Base-by-base conservation (phyloP, 1,140 invertebrate genomes). In the Laupala kohalensis region DNA sequence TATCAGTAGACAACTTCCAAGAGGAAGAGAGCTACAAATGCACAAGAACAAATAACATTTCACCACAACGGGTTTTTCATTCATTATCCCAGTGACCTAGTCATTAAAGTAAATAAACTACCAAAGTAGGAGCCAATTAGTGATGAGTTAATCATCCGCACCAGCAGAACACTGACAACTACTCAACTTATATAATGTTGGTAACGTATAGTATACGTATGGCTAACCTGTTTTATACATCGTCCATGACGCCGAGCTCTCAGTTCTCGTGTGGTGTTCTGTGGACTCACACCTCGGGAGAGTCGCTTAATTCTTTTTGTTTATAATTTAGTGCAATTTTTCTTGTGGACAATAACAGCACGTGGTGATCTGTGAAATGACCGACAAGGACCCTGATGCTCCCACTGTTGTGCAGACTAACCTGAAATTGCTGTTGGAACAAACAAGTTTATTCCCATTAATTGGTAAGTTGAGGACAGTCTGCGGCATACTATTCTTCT, bases 311-410 rank as follows among this genome's bases (percentile, higher is more conserved):
- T 53, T 53, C 9, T 66, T 66, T 68, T 68, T 28, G 25, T 19
- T n/a, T 25, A n/a, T 15, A 9, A n/a, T 26, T 28, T 28, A 13
- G 24, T 28, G 13, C 12, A 19, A 15, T 19, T n/a, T 27, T 68
- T 68, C 27, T 15, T 19, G 67, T 68, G 67, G 67, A 29, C 19
- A 68, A 68, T 19, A 26, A 29, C 37, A 28, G 27, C 25, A n/a
- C 23, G 67, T 28, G 67, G 19, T 26, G 13, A 26, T 64, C 15
- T 79, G 79, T 81, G 80, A 84, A 85, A 90, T 90, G 88, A 89
- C 87, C 83, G 88, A 90, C 85, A 88, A 88, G 85, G 88, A 89
- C 84, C 86, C 88, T 83, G 88, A 88, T 80, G 89, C 88, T 83
- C 88, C 88, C 81, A 89, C 86, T 84, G 86, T 89, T 80, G 86